A percentile compares a stretch with the other conserved stretches of the same genome.
These are phyloP conservation scores for Helostoma temminkii DNA, from an alignment of 2,797 vertebrate genomes.

Conservation along the genomic window DNA sequence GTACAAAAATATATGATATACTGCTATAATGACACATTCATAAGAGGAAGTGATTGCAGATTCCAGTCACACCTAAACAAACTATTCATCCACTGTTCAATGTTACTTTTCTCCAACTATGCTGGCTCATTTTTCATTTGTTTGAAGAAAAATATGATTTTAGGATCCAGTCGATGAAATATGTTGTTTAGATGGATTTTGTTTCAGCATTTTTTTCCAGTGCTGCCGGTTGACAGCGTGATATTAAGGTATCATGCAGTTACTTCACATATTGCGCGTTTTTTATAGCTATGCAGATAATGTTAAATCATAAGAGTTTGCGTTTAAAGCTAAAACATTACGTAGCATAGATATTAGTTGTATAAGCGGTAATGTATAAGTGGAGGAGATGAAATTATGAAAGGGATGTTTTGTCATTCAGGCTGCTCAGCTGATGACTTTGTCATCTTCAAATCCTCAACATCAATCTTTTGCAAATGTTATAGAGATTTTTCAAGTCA, in stretches of 20 bases:
- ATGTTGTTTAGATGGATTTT: conserved; percentile 4
- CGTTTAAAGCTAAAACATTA: conserved; percentile 40
- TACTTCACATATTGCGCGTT: conserved; percentile 19
- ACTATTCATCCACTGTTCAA: neutral
- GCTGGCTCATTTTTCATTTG: neutral
- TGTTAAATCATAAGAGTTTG: conserved; percentile 22
- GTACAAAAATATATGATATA: conserved; percentile 73
- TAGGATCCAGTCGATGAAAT: neutral
- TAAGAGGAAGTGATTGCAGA: conserved; percentile 11
- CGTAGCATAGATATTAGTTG: conserved; percentile 3
- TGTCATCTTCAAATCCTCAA: neutral
- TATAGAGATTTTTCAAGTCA: neutral
- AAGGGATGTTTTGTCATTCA: neutral
- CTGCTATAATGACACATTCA: conserved; percentile 49
- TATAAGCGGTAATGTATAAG: conserved; percentile 9
- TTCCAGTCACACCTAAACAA: conserved; percentile 30
- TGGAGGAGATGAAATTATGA: neutral
- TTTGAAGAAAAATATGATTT: neutral
- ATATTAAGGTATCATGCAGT: conserved; percentile 32
- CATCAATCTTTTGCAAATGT: neutral
- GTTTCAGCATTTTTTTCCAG: neutral
- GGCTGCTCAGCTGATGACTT: neutral
- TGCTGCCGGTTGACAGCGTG: neutral
- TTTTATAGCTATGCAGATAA: conserved; percentile 23
- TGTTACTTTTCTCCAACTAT: neutral